Conservation (phyloP, 2,113 vertebrate species). For the Trochalopteron elliotii region DNA sequence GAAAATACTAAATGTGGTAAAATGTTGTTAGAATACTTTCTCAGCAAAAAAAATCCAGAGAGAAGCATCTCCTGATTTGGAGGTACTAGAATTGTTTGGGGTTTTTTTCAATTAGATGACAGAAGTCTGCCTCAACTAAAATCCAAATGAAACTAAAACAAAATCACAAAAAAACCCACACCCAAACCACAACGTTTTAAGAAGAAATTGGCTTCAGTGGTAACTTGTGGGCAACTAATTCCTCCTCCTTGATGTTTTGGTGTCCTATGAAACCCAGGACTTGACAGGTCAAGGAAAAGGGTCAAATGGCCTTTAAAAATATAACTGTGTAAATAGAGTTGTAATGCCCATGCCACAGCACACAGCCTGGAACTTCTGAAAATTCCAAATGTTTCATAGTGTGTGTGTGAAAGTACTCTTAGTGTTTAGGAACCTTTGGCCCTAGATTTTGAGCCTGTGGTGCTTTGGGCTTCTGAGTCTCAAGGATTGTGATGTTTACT, state of each 20-base stretch:
- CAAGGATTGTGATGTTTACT: background rate
- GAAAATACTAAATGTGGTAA: background rate
- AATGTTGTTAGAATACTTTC: background rate
- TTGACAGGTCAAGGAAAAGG: background rate
- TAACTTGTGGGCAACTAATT: background rate
- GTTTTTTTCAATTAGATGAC: background rate
- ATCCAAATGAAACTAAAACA: background rate
- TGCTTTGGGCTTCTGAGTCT: background rate
- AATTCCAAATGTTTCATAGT: background rate
- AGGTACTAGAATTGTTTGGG: background rate
- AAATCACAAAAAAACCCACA: background rate
- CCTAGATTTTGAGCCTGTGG: background rate
- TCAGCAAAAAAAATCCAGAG: background rate
- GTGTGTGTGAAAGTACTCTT: background rate
- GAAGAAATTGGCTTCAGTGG: background rate
- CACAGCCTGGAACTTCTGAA: background rate
- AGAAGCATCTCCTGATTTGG: background rate
- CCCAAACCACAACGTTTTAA: accelerated
- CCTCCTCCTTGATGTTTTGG: background rate
- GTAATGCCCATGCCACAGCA: background rate
- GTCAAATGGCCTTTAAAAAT: background rate
- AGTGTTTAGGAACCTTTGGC: background rate
- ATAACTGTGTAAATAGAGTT: background rate
- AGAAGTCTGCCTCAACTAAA: background rate
- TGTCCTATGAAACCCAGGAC: background rate